Percentiles rank a stretch among this genome's conserved stretches.
These are phyloP conservation scores for Phoebastria nigripes DNA, from an alignment of 2,797 vertebrate genomes.

Conservation along the genomic window DNA sequence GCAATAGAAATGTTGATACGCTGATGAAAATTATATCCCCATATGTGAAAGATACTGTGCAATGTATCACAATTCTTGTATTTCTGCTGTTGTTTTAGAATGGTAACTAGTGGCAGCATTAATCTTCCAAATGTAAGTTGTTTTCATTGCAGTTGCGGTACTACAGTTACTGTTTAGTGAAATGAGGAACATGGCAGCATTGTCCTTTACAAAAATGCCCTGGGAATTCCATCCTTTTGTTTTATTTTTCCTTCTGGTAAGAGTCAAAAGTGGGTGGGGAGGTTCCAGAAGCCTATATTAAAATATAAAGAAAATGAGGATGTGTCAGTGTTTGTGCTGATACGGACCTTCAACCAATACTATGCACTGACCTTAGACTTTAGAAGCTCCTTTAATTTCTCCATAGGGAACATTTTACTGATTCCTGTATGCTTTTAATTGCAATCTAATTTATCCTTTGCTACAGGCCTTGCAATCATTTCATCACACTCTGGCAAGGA, in stretches of 20 bases:
- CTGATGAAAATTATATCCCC: neutral
- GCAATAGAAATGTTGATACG: neutral
- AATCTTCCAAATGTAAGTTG: neutral
- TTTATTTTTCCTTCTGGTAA: neutral
- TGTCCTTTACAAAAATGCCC: neutral
- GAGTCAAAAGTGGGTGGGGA: neutral
- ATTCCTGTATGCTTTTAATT: slow-evolving; percentile 21
- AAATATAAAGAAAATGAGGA: neutral
- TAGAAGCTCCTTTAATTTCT: neutral
- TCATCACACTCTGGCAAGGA: neutral
- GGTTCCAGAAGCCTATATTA: neutral
- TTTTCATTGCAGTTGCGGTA: neutral
- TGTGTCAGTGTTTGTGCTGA: neutral
- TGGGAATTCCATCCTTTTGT: neutral
- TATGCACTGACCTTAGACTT: neutral
- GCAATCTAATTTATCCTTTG: slow-evolving; percentile 16
- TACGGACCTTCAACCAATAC: neutral
- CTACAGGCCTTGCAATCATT: neutral
- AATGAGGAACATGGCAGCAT: neutral
- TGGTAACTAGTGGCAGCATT: neutral
- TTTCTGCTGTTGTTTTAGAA: neutral
- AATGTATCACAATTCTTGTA: neutral
- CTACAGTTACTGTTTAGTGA: neutral
- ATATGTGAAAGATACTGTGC: neutral
- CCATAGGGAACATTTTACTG: neutral